Evolutionary conservation across 2,797 vertebrate species (phyloP), one percentile per base, ranked within the genome.

Genomic region (Platyrinchus mystaceus): DNA sequence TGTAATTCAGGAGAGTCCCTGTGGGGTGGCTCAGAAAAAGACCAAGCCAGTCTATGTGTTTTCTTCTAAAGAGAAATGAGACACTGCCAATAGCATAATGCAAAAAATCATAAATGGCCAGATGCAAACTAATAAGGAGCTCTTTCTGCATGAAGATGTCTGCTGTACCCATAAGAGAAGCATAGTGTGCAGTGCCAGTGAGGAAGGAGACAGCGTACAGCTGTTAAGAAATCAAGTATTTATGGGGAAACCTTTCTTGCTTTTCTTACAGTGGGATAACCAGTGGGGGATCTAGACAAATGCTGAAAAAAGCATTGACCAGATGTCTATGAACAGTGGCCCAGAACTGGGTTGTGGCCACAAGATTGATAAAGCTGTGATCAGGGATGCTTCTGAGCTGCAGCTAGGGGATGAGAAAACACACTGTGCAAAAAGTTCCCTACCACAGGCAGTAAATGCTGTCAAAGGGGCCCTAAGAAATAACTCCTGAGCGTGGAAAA

Each of bases 191-290:
- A 89, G 55, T 9, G 26, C 44, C 68, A 84, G 59, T 5, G 11
- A 34, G 62, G 49, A 93, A 95, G 89, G 34, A 74, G 73, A 32
- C 82, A 92, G 76, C 49, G 60, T 24, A 88, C 27, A 90, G 93
- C 77, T 84, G 87, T 68, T 79, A 78, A 66, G 52, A 87, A 78
- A 96, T 88, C 50, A 91, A 90, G 76, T 87, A 86, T 94, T 92
- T 81, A 95, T 78, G 90, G 78, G 16, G 43, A 80, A 83, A 37
- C 6, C 62, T 89, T 84, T 91, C 41, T 58, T 60, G 49, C 23
- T 71, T 92, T 80, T 56, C 44, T 27, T 68, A 32, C 22, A 62
- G 56, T 50, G 34, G 50, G 32, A 30, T 3, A 8, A 68, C 66
- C 81, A 66, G 60, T 30, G 43, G 34, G 73, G 86, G 26, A 18